A percentile compares a stretch with the other conserved stretches of the same genome.
Conservation (phyloP, 2,797 vertebrate genomes). For the Furcifer pardalis region DNA sequence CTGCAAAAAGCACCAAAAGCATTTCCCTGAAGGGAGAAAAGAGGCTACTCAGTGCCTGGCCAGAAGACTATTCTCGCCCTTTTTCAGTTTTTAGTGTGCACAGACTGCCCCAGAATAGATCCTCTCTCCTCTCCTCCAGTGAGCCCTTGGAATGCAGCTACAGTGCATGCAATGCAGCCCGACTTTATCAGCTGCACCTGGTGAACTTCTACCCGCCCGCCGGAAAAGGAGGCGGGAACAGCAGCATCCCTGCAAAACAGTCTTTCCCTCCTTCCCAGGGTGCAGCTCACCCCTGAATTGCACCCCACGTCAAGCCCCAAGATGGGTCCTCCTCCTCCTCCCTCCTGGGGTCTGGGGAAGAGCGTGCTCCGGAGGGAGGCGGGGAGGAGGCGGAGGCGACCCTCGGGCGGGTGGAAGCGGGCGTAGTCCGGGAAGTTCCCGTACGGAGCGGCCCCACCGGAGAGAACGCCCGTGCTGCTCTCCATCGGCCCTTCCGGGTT, state of each 20-base stretch:
- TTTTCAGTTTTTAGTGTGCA: too few relatives aligned
- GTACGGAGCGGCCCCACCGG: constrained; percentile 81
- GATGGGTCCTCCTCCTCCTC: constrained; percentile 63
- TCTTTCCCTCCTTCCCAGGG: background rate
- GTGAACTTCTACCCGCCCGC: background rate
- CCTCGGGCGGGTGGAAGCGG: constrained; percentile 89
- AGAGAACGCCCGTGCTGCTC: too few relatives aligned
- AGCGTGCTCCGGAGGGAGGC: constrained; percentile 67
- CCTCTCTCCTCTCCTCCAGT: too few relatives aligned
- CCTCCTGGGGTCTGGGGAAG: constrained; percentile 68
- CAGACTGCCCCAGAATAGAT: too few relatives aligned
- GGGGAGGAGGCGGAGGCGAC: constrained; percentile 84
- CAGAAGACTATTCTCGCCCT: background rate
- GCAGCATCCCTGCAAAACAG: background rate
- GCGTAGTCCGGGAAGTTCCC: constrained; percentile 93
- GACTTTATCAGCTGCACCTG: background rate
- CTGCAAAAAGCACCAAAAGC: background rate
- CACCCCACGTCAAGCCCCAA: constrained; percentile 90
- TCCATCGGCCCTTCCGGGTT: fast-evolving
- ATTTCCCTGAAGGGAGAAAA: background rate
- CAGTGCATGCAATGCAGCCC: background rate
- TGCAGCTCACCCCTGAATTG: constrained; percentile 86
- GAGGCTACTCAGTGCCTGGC: background rate
- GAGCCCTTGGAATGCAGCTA: too few relatives aligned
- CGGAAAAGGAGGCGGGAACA: too few relatives aligned